These are phyloP conservation scores for Myzus persicae DNA, from an alignment of 1,140 invertebrate genomes.

Conservation along the genomic window DNA sequence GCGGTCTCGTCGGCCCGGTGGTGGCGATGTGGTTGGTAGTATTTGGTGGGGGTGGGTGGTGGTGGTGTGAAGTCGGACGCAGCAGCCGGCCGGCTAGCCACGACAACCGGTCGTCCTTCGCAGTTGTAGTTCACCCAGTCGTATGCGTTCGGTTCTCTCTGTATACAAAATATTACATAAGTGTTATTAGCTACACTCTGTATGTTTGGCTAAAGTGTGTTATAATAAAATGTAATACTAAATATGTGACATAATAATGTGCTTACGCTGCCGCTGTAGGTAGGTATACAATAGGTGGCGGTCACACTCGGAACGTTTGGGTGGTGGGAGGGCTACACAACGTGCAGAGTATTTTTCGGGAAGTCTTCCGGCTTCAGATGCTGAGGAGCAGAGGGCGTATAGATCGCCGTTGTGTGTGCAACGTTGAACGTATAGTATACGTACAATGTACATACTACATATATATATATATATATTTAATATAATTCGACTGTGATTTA, in stretches of 20 bases:
- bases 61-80: background rate
- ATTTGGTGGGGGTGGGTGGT: background rate
- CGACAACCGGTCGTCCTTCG: conserved; percentile 53
- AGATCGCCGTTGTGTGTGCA: background rate
- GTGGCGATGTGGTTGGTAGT: background rate
- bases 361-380: background rate
- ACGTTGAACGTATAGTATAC: background rate
- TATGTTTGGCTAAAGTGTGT: background rate
- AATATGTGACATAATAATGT: background rate
- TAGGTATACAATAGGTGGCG: background rate
- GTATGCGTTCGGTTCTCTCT: background rate
- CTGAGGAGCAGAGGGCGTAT: background rate
- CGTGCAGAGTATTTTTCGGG: conserved; percentile 5
- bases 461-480: background rate
- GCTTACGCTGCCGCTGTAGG: background rate
- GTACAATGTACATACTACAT: too few relatives aligned
- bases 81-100: background rate
- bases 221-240: background rate
- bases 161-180: background rate
- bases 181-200: background rate
- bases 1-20: background rate
- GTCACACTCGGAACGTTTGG: background rate
- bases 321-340: background rate
- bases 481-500: conserved; percentile 33
- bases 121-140: background rate